Base-by-base conservation (phyloP, 1,140 invertebrate species). In the Atta texana region DNA sequence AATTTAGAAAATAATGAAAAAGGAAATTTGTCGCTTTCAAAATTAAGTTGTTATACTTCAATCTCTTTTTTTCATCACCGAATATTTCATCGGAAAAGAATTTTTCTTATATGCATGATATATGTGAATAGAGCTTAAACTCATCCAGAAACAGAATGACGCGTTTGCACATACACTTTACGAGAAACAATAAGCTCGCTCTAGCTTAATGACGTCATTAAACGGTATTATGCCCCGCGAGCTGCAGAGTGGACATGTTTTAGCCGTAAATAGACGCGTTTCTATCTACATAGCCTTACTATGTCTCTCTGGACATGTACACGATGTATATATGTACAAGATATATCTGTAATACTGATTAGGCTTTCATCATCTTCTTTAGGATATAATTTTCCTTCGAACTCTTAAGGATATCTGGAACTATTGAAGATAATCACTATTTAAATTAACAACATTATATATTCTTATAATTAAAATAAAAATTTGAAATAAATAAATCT, bases 121-220 rank as follows among this genome's bases (percentile, higher is more conserved):
- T 7, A 18, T 78, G 39, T 78, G 76, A 31, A 21, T 4, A 21
- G 7, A 78, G 12, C 59, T 78, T 66, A 66, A 66, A 53, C 44
- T 18, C 39, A 49, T 66, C 39, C 39, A 49, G 61, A 78, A 63
- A 78, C 6, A 51, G 44, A 31, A 82, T 64, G 8, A 31, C 71
- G 80, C 66, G 86, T 88, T 89, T 78, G 57, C 87, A 89, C 88
- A 87, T 87, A 87, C 85, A 76, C 87, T 93, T 92, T 92, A 90
- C 90, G 92, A 92, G 91, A 92, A 93, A 92, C 92, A 92, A 92
- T 92, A 92, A 92, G 90, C 90, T 76, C 24, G 84, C 87, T 88
- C 81, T 39, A 77, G 84, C 90, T 92, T 93, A 92, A 93, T 92
- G 91, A 92, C 89, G 84, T 91, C 92, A 90, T 92, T 89, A 92